These are phyloP conservation scores for Malthinus seriepunctatus DNA, from an alignment of 2,888 invertebrate species.

Conservation along the genomic window DNA sequence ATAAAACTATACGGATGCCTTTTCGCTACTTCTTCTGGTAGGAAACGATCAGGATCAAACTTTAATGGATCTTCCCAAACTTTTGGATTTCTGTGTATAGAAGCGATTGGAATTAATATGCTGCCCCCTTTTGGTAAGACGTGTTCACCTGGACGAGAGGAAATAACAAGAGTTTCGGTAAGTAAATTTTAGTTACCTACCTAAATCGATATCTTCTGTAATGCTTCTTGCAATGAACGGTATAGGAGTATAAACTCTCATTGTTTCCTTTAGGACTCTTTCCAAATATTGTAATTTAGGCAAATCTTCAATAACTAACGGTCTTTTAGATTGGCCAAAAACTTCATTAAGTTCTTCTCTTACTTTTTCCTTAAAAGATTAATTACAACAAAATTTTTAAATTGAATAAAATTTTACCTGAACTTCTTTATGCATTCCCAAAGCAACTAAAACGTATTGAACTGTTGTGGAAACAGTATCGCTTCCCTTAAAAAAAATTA, in stretches of 20 bases:
- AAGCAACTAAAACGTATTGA: neutral
- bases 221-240: slow-evolving; percentile 40
- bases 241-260: slow-evolving; percentile 44
- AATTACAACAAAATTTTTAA: neutral
- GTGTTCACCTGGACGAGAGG: neutral
- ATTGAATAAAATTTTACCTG: neutral
- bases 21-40: slow-evolving; percentile 55
- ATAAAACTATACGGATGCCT: slow-evolving; percentile 56
- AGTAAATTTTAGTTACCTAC: slow-evolving; percentile 36
- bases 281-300: slow-evolving; percentile 46
- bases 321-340: slow-evolving; percentile 34
- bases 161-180: neutral
- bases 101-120: slow-evolving; percentile 53
- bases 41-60: slow-evolving; percentile 64
- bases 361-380: slow-evolving; percentile 41
- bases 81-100: slow-evolving; percentile 57
- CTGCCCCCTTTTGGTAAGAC: slow-evolving; percentile 31
- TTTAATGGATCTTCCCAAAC: slow-evolving; percentile 61
- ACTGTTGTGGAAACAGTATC: neutral
- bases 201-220: slow-evolving; percentile 38
- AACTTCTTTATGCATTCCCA: neutral
- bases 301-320: slow-evolving; percentile 44
- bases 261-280: slow-evolving; percentile 43
- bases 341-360: slow-evolving; percentile 45
- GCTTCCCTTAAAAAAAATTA: neutral